Evolutionary conservation across 92 coral and sea anemone species (phyloP).

Genomic region (Pocillopora meandrina): DNA sequence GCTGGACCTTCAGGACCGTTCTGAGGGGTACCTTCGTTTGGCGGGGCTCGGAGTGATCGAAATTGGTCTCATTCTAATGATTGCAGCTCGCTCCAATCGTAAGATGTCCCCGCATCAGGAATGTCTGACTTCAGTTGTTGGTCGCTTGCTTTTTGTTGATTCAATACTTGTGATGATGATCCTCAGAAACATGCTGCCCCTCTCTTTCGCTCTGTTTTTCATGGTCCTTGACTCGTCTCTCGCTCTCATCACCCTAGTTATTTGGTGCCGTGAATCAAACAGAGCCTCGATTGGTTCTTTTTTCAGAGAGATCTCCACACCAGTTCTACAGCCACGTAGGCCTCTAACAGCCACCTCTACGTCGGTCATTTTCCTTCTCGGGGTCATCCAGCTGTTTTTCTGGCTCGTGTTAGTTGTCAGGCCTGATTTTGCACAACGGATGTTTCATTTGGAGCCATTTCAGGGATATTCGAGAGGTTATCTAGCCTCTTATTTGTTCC

Average conservation of each 20-base stretch:
- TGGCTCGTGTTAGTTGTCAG: slow-evolving; percentile 24
- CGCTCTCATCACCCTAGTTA: slow-evolving; percentile 38
- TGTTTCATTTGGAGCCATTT: slow-evolving; percentile 25
- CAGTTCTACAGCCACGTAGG: not conserved
- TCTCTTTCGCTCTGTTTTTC: slow-evolving; percentile 28
- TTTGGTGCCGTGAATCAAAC: slow-evolving; percentile 44
- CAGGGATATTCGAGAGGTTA: slow-evolving; percentile 27
- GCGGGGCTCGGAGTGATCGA: slow-evolving; percentile 19
- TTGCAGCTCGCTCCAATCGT: slow-evolving; percentile 48
- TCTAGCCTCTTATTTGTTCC: slow-evolving; percentile 2
- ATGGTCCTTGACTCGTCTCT: slow-evolving; percentile 46
- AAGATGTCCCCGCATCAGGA: slow-evolving; percentile 25
- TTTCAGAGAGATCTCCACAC: slow-evolving; percentile 18
- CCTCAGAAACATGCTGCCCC: slow-evolving; percentile 24
- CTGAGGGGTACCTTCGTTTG: slow-evolving; percentile 46
- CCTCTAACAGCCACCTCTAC: not conserved
- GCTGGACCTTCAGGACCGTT: slow-evolving; percentile 32
- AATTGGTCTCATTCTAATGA: slow-evolving; percentile 28
- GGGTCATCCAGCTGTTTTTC: slow-evolving; percentile 19
- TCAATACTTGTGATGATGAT: slow-evolving; percentile 13
- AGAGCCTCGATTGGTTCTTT: slow-evolving; percentile 27
- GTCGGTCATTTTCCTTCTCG: not conserved
- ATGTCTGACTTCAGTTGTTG: slow-evolving; percentile 18
- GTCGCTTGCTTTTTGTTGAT: slow-evolving; percentile 16
- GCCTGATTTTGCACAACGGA: slow-evolving; percentile 27